phyloP scores from a whole-genome alignment of 1,140 invertebrate species.

The Choristoneura fumiferana region DNA sequence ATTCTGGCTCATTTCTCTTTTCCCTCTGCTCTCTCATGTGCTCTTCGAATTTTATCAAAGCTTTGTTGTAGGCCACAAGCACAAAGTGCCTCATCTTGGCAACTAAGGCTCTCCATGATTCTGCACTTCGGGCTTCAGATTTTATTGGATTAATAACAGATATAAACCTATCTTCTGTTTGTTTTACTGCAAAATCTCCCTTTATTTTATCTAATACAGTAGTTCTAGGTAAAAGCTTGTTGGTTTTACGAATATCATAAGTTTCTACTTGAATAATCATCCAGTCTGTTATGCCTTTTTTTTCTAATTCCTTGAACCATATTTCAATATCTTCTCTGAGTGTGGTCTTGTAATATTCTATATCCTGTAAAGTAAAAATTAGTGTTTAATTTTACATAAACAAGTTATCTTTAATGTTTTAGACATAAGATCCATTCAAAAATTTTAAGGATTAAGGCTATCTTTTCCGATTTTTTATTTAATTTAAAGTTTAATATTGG shows the following conservation, averaged over 20 bases:
- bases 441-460: too few relatives aligned
- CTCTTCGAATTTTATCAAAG: conserved; percentile 93
- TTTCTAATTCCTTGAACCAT: conserved; percentile 90
- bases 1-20: conserved; percentile 91
- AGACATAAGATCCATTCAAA: too few relatives aligned
- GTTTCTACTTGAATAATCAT: conserved; percentile 95
- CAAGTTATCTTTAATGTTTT: too few relatives aligned
- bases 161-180: conserved; percentile 90
- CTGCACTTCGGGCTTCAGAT: conserved; percentile 91
- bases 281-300: conserved; percentile 92
- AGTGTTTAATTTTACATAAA: conserved; percentile 19
- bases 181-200: conserved; percentile 94
- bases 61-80: conserved; percentile 92
- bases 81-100: conserved; percentile 90
- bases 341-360: conserved; percentile 92
- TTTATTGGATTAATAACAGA: conserved; percentile 94
- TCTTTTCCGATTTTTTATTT: too few relatives aligned
- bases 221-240: conserved; percentile 94
- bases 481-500: too few relatives aligned
- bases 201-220: conserved; percentile 97
- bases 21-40: conserved; percentile 94
- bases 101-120: conserved; percentile 93
- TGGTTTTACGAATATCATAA: conserved; percentile 93
- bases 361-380: conserved; percentile 83
- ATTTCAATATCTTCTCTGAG: conserved; percentile 92